A percentile compares a stretch with the other conserved stretches of the same genome.
phyloP scores from a whole-genome alignment of 2,888 invertebrate species.

The Augochlorella aurata region DNA sequence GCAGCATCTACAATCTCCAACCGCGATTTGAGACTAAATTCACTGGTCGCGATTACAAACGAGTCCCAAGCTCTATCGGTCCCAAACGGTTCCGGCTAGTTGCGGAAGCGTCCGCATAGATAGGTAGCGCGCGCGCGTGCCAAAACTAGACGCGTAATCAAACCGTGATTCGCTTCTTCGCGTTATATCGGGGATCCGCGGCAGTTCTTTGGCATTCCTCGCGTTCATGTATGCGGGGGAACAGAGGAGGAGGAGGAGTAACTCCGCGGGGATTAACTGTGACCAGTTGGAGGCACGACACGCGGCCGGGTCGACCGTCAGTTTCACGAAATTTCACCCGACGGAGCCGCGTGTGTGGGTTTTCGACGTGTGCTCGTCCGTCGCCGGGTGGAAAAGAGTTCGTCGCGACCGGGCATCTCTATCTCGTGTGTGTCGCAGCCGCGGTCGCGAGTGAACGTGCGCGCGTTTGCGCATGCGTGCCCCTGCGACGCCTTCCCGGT shows the following conservation, averaged over 20 bases:
- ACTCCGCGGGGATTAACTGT: conserved; percentile 60
- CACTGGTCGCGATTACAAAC: too few relatives aligned
- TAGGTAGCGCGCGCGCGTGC: not conserved
- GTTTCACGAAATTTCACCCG: conserved; percentile 53
- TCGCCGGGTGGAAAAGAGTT: conserved; percentile 12
- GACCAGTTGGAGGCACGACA: conserved; percentile 71
- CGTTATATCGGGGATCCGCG: conserved; percentile 42
- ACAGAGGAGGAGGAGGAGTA: conserved; percentile 52
- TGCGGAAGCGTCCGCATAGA: not conserved
- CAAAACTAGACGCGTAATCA: conserved; percentile 44
- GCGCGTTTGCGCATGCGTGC: conserved; percentile 51
- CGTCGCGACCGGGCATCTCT: not conserved
- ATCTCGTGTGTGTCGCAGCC: not conserved
- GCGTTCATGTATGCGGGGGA: conserved; percentile 47
- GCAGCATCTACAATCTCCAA: too few relatives aligned
- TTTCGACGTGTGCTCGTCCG: not conserved
- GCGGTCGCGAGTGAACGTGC: conserved; percentile 35
- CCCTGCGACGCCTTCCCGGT: not conserved
- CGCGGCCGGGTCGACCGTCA: conserved; percentile 66
- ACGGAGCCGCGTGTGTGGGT: not conserved
- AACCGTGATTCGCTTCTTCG: conserved; percentile 51
- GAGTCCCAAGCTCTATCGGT: too few relatives aligned
- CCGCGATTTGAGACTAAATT: too few relatives aligned
- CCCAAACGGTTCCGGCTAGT: not conserved
- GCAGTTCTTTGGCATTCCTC: conserved; percentile 49